Base-by-base conservation (phyloP, 2,797 vertebrate genomes). In the Sardinella longiceps region DNA sequence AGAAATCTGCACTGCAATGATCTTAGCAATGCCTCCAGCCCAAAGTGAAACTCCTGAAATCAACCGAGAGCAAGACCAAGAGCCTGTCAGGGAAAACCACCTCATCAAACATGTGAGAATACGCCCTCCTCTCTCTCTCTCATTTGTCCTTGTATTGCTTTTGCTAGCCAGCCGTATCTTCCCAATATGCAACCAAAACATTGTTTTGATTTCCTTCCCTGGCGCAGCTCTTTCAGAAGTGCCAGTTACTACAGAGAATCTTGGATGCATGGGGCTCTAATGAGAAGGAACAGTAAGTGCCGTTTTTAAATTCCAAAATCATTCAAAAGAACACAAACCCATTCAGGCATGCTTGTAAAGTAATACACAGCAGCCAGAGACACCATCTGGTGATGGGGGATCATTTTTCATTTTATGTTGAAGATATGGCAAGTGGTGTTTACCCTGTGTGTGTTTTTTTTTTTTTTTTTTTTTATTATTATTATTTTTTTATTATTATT, bases 221-320 rank as follows among this genome's bases (percentile, higher is more conserved):
- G 85, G 74, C 88, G 20, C 92, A 99, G 98, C 95, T 99, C 87
- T 99, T 99, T 95, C 96, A 97, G 92, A 98, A 98, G 95, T 99
- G 98, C 95, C 97, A 97, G 88, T 95, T 99, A 93, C 96, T 99
- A 92, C 97, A 98, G 93, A 96, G 97, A 96, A 98, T 99, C 92
- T 91, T 99, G 89, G 98, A 99, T 37, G 98, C 98, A 1, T 99
- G 98, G 98, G 96, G 94, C 87, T 95, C 96, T 93, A 99, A 99
- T 86, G 98, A 99, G 90, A 99, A 97, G 90, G 98, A 98, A 91
- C 98, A 99, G 98, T 99, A 93, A 97, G 98, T 97, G 56, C 6
- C 25, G n/a, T 60, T 60, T 6, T 1, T n/a, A n/a, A 25, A n/a
- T 60, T 25, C 7, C 23, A 7, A 6, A 56, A 56, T 23, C 0